Base-by-base conservation (phyloP, 2,888 invertebrate genomes). In the Anticlea derivata region DNA sequence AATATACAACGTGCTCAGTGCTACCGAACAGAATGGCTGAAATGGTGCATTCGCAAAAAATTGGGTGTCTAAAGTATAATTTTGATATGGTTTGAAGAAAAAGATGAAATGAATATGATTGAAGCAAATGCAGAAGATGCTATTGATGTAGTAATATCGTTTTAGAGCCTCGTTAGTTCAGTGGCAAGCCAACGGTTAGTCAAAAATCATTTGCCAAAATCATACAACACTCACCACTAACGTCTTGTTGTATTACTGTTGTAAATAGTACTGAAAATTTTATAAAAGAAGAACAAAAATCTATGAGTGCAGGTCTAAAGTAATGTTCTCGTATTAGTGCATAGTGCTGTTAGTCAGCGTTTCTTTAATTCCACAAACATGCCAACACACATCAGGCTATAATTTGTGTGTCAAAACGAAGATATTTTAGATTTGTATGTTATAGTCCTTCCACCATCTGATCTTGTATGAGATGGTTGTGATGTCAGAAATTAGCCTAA, bases 201-300 rank as follows among this genome's bases (percentile, higher is more conserved):
- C 72, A 81, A 63, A 73, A 66, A 67, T 72, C 67, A 70, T 73
- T 79, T 78, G 78, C 83, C 86, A 86, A 82, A 86, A 85, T 83
- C 82, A 72, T 78, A 82, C 83, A 83, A 85, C 84, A 90, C 89
- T 90, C 89, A 89, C 89, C 89, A 87, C 89, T 87, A 84, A 87
- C 74, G 69, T 80, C 82, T 81, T 80, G 81, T 80, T 74, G 83
- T 80, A 78, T 81, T 87, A 89, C 87, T 81, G 86, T 86, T 75
- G 86, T 78, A 73, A 72, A 66, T 78, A 65, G 55, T 75, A 90
- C 89, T 90, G 89, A 85, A 88, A 88, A 66, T 79, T 75, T 26
- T 76, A 77, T 75, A 80, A 59, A 73, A 78, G 76, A 81, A 83
- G 82, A 75, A 86, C 86, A 86, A 79, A 83, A 80, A 78, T 76